A percentile compares a stretch with the other conserved stretches of the same genome.
phyloP scores from a whole-genome alignment of 2,888 invertebrate genomes.

The Morpho achilles region DNA sequence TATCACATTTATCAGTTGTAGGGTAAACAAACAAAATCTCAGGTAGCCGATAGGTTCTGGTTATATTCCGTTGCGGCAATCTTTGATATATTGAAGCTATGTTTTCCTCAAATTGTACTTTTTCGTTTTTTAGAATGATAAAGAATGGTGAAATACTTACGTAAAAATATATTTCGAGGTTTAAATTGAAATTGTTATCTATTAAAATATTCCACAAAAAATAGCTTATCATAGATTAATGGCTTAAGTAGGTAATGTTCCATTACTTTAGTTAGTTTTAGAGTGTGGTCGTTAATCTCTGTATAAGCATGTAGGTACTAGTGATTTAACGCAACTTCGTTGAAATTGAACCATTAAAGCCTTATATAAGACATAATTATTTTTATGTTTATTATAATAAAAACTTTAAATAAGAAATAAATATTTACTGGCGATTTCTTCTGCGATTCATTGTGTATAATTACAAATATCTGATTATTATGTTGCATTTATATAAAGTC shows the following conservation, averaged over 20 bases:
- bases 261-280: constrained; percentile 4
- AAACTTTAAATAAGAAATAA: too few species aligned
- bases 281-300: neutral
- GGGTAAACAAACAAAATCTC: constrained; percentile 47
- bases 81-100: constrained; percentile 6
- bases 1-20: constrained; percentile 28
- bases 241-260: constrained; percentile 30
- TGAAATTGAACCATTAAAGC: too few species aligned
- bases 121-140: too few species aligned
- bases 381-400: too few species aligned
- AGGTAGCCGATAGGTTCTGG: constrained; percentile 30
- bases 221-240: constrained; percentile 54
- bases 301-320: too few species aligned
- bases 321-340: neutral
- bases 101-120: constrained; percentile 7
- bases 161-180: constrained; percentile 4
- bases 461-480: too few species aligned
- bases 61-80: constrained; percentile 23
- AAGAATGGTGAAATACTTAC: too few species aligned
- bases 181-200: constrained; percentile 24
- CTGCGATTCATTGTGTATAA: too few species aligned
- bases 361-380: too few species aligned
- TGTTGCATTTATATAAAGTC: too few species aligned
- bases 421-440: too few species aligned
- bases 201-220: constrained; percentile 53